Conservation (phyloP, 1,140 invertebrate genomes). For the Trichogramma pretiosum region DNA sequence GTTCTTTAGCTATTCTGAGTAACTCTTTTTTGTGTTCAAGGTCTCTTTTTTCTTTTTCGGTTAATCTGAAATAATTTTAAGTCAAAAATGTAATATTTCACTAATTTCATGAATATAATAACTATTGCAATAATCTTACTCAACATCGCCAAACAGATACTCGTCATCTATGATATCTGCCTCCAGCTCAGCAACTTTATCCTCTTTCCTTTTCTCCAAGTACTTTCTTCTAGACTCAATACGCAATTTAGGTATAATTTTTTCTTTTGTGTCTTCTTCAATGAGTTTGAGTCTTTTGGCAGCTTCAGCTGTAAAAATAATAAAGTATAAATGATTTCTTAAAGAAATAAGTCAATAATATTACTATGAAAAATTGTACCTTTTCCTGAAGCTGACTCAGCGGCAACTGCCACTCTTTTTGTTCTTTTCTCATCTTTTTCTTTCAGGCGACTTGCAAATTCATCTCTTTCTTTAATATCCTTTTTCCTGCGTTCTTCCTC, state of each 20-base stretch:
- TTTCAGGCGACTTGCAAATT: constrained; percentile 81
- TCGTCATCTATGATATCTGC: constrained; percentile 94
- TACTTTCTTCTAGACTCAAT: constrained; percentile 89
- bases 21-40: constrained; percentile 87
- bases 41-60: constrained; percentile 73
- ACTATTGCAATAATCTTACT: too few species aligned
- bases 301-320: constrained; percentile 55
- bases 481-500: constrained; percentile 58
- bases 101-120: too few species aligned
- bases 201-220: constrained; percentile 88
- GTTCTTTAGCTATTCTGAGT: constrained; percentile 84
- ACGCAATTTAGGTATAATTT: constrained; percentile 78
- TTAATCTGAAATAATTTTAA: constrained; percentile 57
- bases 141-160: constrained; percentile 78
- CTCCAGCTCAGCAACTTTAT: constrained; percentile 94
- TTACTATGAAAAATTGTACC: background rate
- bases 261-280: constrained; percentile 74
- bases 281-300: constrained; percentile 77
- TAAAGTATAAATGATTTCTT: constrained; percentile 12
- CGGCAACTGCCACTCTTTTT: constrained; percentile 65
- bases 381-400: constrained; percentile 32
- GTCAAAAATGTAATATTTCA: too few species aligned
- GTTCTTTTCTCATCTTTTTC: constrained; percentile 85
- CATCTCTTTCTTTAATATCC: constrained; percentile 89
- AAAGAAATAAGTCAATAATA: too few species aligned